Percentiles rank a stretch among this genome's conserved stretches.
phyloP scores from a whole-genome alignment of 2,888 invertebrate genomes.

The Linnaemya vulpina region DNA sequence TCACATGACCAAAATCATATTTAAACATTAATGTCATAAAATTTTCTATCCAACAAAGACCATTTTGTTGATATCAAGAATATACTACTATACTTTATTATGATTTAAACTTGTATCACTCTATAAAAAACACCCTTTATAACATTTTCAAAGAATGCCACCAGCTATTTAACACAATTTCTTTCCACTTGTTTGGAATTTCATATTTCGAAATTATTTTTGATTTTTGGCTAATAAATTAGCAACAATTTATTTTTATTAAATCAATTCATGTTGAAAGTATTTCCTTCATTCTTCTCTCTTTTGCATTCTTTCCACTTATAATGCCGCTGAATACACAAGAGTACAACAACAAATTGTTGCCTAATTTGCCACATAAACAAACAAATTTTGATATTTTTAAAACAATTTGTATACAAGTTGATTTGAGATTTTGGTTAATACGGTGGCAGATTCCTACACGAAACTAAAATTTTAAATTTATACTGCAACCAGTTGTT shows the following conservation, averaged over 20 bases:
- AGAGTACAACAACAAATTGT: not conserved
- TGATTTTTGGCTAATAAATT: conserved; percentile 16
- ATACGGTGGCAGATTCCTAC: not conserved
- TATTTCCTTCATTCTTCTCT: conserved; percentile 21
- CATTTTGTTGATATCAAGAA: too few relatives aligned
- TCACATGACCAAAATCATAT: too few relatives aligned
- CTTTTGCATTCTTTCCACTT: not conserved
- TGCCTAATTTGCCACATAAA: not conserved
- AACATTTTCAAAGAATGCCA: not conserved
- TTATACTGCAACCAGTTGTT: not conserved
- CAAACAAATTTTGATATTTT: not conserved
- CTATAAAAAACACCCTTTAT: too few relatives aligned
- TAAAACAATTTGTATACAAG: not conserved
- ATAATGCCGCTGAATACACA: not conserved
- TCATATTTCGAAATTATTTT: not conserved
- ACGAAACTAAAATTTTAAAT: not conserved
- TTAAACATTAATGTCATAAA: too few relatives aligned
- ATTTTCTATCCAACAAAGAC: too few relatives aligned
- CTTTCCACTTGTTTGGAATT: not conserved
- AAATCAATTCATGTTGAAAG: conserved; percentile 44
- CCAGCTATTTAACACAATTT: not conserved
- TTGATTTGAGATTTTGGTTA: not conserved
- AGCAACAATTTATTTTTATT: conserved; percentile 55
- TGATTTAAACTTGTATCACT: too few relatives aligned
- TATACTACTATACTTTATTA: too few relatives aligned